These are phyloP conservation scores for Vulpes ferrilata DNA, from an alignment of 2,113 vertebrate species.

Conservation along the genomic window DNA sequence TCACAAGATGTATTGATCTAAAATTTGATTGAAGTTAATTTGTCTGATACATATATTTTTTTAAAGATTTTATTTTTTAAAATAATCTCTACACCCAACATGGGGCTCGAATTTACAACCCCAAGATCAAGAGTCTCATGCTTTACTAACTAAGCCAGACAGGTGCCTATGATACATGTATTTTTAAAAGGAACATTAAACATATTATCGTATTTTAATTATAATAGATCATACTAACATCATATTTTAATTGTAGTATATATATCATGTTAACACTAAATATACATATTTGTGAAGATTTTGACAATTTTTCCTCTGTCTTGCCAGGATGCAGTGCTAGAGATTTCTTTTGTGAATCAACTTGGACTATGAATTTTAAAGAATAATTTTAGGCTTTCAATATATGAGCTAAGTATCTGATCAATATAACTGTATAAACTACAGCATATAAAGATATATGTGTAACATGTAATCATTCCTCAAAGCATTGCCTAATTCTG, in stretches of 20 bases:
- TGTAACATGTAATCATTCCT: background rate
- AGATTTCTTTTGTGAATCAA: background rate
- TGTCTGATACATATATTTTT: background rate
- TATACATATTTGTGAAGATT: background rate
- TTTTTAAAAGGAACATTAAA: slow-evolving; percentile 9
- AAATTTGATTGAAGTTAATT: slow-evolving; percentile 11
- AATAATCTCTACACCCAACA: background rate
- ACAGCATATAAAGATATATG: background rate
- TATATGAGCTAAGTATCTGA: background rate
- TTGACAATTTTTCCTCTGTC: background rate
- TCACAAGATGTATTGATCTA: background rate
- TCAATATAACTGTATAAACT: background rate
- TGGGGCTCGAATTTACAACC: background rate
- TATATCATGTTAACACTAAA: background rate
- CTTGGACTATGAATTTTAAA: background rate
- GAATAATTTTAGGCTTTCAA: background rate
- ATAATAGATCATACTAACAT: background rate
- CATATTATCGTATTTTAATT: background rate
- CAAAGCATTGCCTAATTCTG: background rate
- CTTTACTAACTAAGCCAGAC: background rate
- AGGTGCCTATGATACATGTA: background rate
- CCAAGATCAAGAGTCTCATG: background rate
- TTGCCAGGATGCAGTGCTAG: background rate
- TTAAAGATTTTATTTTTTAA: background rate
- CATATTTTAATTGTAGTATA: background rate